Base-by-base conservation (phyloP, 2,888 invertebrate genomes). In the Apamea epomidion region DNA sequence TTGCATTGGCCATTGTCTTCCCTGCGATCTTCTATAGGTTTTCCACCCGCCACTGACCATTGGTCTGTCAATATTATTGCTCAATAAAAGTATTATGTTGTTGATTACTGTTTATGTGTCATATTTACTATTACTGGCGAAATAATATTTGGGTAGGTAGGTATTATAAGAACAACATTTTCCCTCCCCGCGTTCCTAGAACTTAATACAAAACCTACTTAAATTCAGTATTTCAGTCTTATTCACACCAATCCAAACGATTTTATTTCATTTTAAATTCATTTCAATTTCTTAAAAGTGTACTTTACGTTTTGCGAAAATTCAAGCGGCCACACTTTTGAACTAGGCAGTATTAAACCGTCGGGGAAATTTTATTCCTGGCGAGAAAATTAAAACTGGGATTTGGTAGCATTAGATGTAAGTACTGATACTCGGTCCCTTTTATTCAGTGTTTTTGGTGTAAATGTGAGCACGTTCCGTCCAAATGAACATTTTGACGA, bases 311-410 rank as follows among this genome's bases (percentile, higher is more conserved):
- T 89, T 87, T 78, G 74, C n/a, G 68, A 81, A 84, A 79, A 84
- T 80, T 87, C 72, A 80, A 89, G 77, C 68, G 69, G 75, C 73
- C 77, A 78, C 78, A 84, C 73, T 89, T 88, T 86, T 82, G 88
- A 88, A 86, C 87, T 82, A 77, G 79, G 78, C 48, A 67, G 79
- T 76, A 80, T 87, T 76, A 80, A 79, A 75, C 69, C 78, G 87
- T 62, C 71, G 45, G 45, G 75, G 51, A 84, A 89, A 76, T 89
- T 87, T 84, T 87, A 83, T 82, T 78, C 75, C 76, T 70, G 76
- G 80, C 79, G 87, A 87, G 89, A 81, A 88, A 88, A 88, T 88
- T 89, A 88, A 87, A 89, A 89, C 87, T 82, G 89, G 87, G 87
- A 88, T 88, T 84, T 87, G 77, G 74, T 64, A 64, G 87, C 76